phyloP scores from a whole-genome alignment of 2,797 vertebrate genomes.

The Luscinia megarhynchos region DNA sequence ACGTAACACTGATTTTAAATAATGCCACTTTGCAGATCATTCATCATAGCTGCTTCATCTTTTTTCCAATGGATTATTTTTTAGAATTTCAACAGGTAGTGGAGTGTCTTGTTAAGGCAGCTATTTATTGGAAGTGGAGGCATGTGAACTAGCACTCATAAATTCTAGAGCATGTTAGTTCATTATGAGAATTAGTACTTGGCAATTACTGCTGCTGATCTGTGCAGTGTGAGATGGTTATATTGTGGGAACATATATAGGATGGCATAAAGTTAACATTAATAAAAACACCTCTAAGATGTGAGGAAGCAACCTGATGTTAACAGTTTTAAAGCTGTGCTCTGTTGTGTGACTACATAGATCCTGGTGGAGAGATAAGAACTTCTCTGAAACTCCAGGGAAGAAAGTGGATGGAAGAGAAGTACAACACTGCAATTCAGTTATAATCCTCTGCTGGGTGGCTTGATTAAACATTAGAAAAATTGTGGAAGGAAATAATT shows the following conservation, averaged over 20 bases:
- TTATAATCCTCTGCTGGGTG: neutral
- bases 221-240: neutral
- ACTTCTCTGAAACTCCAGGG: neutral
- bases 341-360: neutral
- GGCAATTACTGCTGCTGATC: neutral
- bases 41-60: neutral
- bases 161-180: neutral
- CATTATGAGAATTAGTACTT: neutral
- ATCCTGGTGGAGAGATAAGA: neutral
- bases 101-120: neutral
- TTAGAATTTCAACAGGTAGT: neutral
- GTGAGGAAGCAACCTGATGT: neutral
- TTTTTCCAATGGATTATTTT: neutral
- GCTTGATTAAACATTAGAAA: conserved; percentile 43
- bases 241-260: neutral
- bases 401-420: neutral
- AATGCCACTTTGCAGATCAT: neutral
- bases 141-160: neutral
- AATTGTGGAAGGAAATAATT: conserved; percentile 56
- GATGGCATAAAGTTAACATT: neutral
- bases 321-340: neutral
- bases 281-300: neutral
- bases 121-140: neutral
- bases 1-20: neutral
- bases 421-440: neutral